Evolutionary conservation across 2,888 invertebrate species (phyloP).

Genomic region (Hedya salicella): DNA sequence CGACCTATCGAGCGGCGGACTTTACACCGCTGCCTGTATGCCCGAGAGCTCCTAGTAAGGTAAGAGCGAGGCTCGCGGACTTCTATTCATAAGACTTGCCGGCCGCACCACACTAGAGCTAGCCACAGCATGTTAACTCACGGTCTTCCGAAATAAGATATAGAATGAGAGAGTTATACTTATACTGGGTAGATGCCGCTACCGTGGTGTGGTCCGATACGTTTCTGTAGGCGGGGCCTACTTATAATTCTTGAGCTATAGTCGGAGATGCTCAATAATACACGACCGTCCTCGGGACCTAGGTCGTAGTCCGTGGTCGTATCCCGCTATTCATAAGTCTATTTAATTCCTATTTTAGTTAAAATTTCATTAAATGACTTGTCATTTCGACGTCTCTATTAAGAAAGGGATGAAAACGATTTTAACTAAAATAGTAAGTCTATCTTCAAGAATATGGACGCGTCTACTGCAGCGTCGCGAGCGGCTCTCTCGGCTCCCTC

Average conservation of each 20-base stretch:
- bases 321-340: background rate
- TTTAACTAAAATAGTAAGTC: background rate
- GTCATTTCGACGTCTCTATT: background rate
- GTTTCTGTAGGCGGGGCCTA: background rate
- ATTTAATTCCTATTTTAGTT: too few relatives aligned
- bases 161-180: background rate
- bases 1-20: slow-evolving; percentile 51
- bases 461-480: slow-evolving; percentile 75
- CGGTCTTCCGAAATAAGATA: background rate
- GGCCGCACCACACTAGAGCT: slow-evolving; percentile 8
- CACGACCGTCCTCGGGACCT: background rate
- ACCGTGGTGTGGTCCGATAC: background rate
- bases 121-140: background rate
- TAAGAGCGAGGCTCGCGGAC: slow-evolving; percentile 38
- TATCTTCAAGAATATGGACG: background rate
- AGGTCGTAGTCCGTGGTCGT: background rate
- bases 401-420: background rate
- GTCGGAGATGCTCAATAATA: background rate
- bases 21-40: slow-evolving; percentile 54
- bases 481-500: too few relatives aligned
- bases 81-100: slow-evolving; percentile 40
- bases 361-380: background rate
- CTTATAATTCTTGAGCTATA: background rate
- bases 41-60: slow-evolving; percentile 49
- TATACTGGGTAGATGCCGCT: background rate